Percentiles rank a stretch among this genome's conserved stretches.
Conservation (phyloP, 2,113 vertebrate species). For the Trogon melanurus region DNA sequence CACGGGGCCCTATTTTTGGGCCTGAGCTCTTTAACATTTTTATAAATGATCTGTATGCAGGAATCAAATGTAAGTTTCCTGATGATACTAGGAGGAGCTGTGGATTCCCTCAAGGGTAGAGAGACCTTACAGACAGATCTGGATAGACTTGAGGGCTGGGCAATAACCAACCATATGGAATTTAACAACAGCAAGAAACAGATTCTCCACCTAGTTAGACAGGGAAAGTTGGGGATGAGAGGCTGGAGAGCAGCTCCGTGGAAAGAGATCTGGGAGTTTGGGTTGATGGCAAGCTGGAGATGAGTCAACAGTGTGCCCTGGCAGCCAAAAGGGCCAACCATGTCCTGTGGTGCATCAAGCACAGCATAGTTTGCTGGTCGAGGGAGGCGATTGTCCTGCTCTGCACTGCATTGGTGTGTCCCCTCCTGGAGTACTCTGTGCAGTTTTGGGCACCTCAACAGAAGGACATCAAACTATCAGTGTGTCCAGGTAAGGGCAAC, state of each 20-base stretch:
- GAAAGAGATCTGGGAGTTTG: background rate
- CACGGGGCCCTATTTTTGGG: background rate
- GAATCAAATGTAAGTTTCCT: background rate
- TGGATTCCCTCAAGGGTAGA: background rate
- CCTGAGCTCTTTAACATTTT: background rate
- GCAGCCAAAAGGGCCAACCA: background rate
- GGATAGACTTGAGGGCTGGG: background rate
- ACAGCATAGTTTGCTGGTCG: background rate
- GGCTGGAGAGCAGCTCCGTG: background rate
- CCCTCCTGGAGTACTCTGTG: too few relatives aligned
- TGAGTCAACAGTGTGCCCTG: background rate
- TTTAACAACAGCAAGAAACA: background rate
- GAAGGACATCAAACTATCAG: background rate
- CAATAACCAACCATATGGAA: rapidly evolving
- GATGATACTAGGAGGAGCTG: background rate
- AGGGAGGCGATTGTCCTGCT: background rate
- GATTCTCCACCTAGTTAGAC: background rate
- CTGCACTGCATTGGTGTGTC: background rate
- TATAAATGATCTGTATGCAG: background rate
- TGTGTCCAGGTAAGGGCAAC: background rate
- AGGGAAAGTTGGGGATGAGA: background rate
- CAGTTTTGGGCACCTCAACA: rapidly evolving
- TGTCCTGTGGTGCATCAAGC: background rate
- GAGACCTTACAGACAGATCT: background rate
- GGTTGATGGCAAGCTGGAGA: background rate